phyloP scores from a whole-genome alignment of 2,113 vertebrate species.

The Isurus oxyrinchus region DNA sequence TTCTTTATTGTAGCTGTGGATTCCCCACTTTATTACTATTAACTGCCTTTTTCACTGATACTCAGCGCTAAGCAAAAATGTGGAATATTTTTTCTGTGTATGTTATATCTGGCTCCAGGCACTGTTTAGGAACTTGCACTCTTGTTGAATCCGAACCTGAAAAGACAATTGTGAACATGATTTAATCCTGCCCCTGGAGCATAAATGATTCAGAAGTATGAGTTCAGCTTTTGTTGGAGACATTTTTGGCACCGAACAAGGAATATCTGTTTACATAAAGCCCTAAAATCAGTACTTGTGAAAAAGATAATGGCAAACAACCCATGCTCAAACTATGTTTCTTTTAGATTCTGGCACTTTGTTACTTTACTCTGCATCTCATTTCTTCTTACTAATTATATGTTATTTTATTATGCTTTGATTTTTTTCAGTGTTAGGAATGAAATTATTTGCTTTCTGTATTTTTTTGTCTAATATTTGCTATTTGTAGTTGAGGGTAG shows the following conservation, averaged over 20 bases:
- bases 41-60: background rate
- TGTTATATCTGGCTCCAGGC: background rate
- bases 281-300: background rate
- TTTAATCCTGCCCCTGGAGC: background rate
- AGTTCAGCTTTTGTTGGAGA: background rate
- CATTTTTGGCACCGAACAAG: background rate
- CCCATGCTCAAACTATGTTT: background rate
- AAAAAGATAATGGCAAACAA: background rate
- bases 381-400: background rate
- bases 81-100: background rate
- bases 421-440: background rate
- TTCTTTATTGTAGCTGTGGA: background rate
- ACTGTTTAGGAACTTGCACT: background rate
- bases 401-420: background rate
- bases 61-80: background rate
- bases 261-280: background rate
- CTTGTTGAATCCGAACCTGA: background rate
- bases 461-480: background rate
- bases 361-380: background rate
- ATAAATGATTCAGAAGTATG: background rate
- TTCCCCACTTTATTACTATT: background rate
- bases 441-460: constrained; percentile 23
- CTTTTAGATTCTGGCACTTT: background rate
- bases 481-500: background rate
- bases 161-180: constrained; percentile 25